Base-by-base conservation (phyloP, 2,113 vertebrate species). In the Brachypodius melanocephalos region DNA sequence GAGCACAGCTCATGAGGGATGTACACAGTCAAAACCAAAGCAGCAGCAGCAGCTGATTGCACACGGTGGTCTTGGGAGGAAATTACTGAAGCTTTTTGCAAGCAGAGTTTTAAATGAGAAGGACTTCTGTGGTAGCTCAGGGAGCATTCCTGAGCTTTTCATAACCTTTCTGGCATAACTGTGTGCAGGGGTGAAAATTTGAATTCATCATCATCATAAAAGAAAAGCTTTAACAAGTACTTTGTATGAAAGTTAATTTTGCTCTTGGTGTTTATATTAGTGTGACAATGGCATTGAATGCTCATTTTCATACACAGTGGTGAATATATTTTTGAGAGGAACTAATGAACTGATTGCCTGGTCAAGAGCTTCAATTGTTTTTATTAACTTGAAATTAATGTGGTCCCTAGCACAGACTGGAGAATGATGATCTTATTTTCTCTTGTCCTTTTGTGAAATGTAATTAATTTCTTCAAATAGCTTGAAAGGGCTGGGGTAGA, bases 361-460 rank as follows among this genome's bases (percentile, higher is more conserved):
- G 48, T 89, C 14, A 28, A 90, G 67, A 76, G 40, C 28, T 79
- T 89, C 32, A 88, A 4, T 89, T 90, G n/a, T 89, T 93, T 88
- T 83, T 48, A 66, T 91, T 91, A 91, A 85, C 48, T 89, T 77
- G 67, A 80, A 95, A 94, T 90, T 83, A 65, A 86, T 43, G 29
- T 72, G 21, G n/a, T 88, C 54, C 57, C 66, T 67, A 84, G 46
- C 21, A 69, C 26, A 85, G 62, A 26, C 26, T 62, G 49, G 32
- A 92, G 67, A 94, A 74, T 24, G 57, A 57, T 31, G 29, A 65
- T 85, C 34, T 73, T 73, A 45, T 77, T 95, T 96, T 90, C 32
- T 78, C 18, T 69, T 89, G 22, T 63, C 28, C 32, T 89, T 87
- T 62, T 72, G 25, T 68, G 43, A 90, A 95, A 78, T 78, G 51